Evolutionary conservation across 2,888 invertebrate species (phyloP), one percentile per base, ranked within the genome.

Genomic region (Petrophora chlorosata): DNA sequence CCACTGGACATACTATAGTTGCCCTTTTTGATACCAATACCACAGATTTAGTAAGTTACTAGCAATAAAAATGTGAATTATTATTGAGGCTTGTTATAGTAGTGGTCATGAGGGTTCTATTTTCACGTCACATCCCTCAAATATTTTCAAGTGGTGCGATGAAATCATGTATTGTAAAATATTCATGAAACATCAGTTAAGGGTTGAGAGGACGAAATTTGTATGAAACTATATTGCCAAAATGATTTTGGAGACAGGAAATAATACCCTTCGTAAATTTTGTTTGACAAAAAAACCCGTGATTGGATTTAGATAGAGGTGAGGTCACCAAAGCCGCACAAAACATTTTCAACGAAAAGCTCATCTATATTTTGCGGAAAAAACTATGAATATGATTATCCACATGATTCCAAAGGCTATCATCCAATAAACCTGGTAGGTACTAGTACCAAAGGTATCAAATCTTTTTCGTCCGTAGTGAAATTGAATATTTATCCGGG

Each of bases 401-500:
- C 84, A 83, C 77, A 78, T 82, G 80, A 83, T 87, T 89, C 87
- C 82, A 82, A 87, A 84, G 82, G 83, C 85, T 77, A 85, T 86
- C 85, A 86, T 86, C 86, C 87, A 86, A 89, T 89, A 89, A 89
- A 85, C 82, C 80, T 79, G 78, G 79, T 82, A 82, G 76, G 82
- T 85, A 40, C 39, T 39, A 28, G 49, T 39, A 87, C 80, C 82
- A 80, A 81, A 86, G 86, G 89, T 89, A 89, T 89, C 86, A 89
- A 90, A 90, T 90, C 89, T 89, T 85, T 85, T 84, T 86, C 88
- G 88, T 87, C 88, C 87, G 84, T 82, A 87, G 82, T 85, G 87
- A 89, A 90, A 90, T 90, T 89, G 89, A 89, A 89, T 89, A 90
- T 89, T 89, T 90, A 90, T 90, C 89, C 85, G 86, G 85, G 82